Evolutionary conservation across 1,140 invertebrate genomes (phyloP).

Genomic region (Lepidurus arcticus): DNA sequence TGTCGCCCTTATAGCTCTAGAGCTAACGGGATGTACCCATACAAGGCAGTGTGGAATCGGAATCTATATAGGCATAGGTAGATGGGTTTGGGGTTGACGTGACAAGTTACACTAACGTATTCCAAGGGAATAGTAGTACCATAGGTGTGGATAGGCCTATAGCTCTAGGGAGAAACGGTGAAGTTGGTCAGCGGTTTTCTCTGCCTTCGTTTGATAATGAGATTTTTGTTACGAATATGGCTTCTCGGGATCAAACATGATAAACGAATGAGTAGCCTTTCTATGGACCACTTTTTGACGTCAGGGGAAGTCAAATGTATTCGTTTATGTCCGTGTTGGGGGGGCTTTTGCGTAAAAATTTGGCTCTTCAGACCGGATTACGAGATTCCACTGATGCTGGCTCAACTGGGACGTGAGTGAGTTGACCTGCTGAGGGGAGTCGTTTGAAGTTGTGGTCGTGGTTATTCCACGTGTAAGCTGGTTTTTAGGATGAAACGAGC

Average conservation of each 20-base stretch:
- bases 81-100: background rate
- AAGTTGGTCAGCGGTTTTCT: background rate
- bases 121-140: background rate
- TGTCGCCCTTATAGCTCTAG: constrained; percentile 18
- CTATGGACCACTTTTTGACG: no score
- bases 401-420: background rate
- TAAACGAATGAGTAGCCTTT: no score
- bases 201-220: background rate
- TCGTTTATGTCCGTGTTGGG: background rate
- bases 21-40: constrained; percentile 3
- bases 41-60: background rate
- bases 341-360: background rate
- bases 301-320: no score
- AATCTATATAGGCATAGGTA: background rate
- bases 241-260: no score
- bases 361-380: background rate
- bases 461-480: no score
- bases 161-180: background rate
- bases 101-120: background rate
- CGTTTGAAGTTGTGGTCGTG: background rate
- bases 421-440: background rate
- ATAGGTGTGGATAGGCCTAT: background rate
- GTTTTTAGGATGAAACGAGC: background rate
- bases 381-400: no score
- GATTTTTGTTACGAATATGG: no score